Percentiles rank a stretch among this genome's conserved stretches.
phyloP scores from a whole-genome alignment of 2,797 vertebrate species.

The Nyctibius grandis region DNA sequence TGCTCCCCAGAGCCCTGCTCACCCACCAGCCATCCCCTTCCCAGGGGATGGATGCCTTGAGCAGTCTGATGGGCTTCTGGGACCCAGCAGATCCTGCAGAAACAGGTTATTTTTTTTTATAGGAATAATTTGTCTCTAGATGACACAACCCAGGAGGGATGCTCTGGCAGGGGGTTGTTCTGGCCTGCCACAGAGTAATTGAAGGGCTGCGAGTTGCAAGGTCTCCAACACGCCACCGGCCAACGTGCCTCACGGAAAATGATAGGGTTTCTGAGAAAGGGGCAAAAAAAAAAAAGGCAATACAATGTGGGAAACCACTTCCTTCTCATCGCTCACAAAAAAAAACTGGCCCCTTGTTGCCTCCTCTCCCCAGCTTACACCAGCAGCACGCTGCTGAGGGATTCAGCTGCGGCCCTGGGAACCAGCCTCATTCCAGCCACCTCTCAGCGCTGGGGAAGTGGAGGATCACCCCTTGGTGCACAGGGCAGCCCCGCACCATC shows the following conservation, averaged over 20 bases:
- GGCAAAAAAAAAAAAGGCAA: rapidly evolving
- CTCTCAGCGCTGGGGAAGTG: rapidly evolving
- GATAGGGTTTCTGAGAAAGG: background rate
- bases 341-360: rapidly evolving
- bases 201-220: background rate
- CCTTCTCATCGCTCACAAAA: background rate
- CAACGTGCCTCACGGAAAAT: rapidly evolving
- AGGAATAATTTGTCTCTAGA: background rate
- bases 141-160: background rate
- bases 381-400: background rate
- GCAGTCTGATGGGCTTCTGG: background rate
- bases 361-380: rapidly evolving
- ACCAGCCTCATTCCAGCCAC: background rate
- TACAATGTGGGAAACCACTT: background rate
- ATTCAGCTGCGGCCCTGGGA: background rate
- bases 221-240: background rate
- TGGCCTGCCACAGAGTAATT: background rate
- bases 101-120: background rate
- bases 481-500: rapidly evolving
- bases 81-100: background rate
- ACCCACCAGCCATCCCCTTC: background rate
- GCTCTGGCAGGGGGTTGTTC: background rate
- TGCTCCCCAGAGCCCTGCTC: background rate
- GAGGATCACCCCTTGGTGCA: rapidly evolving
- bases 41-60: background rate